Evolutionary conservation across 2,797 vertebrate genomes (phyloP), one percentile per base, ranked within the genome.

Genomic region (Coregonus suidteri): DNA sequence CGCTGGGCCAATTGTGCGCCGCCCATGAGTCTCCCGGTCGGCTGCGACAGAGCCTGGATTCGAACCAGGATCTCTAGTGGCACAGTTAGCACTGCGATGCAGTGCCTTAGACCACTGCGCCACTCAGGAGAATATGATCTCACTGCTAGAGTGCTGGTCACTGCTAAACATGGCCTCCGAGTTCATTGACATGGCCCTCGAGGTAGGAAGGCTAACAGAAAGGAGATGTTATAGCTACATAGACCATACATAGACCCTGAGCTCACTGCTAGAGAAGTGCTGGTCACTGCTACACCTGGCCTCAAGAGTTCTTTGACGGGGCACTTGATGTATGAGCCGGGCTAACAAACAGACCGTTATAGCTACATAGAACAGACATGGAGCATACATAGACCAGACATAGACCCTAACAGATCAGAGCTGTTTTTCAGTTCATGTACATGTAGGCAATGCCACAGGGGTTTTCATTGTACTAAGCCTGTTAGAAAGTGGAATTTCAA

Each of bases 141-240:
- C 88, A 30, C 90, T 95, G 81, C 88, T 97, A 70, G 93, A 96
- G 88, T 87, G 96, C 76, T 90, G 91, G 80, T 81, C 88, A 0
- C 95, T 96, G 68, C 91, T 97, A 76, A 88, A 88, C 35, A 81
- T 96, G 78, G 92, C 95, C 14, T 90, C 91, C 3, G 87, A 92
- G 67, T 97, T 97, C 90, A 96, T 95, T 86, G 93, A 95, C 90
- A 92, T 90, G 1, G 95, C 96, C 20, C 79, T 95, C 62, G 93
- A 96, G 95, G 96, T 96, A 73, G 47, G n/a, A 31, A 34, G 31
- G 31, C 31, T 34, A 34, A 34, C 52, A 53, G n/a, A 15, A 18
- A n/a, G 54, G 6, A 56, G 15, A n/a, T 3, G 54, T 56, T 56
- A 18, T 56, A 56, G 15, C 20, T 64, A 25, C 20, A 64, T 64